Percentiles rank a stretch among this genome's conserved stretches.
These are phyloP conservation scores for Pherbina coryleti DNA, from an alignment of 2,888 invertebrate genomes.

Conservation along the genomic window DNA sequence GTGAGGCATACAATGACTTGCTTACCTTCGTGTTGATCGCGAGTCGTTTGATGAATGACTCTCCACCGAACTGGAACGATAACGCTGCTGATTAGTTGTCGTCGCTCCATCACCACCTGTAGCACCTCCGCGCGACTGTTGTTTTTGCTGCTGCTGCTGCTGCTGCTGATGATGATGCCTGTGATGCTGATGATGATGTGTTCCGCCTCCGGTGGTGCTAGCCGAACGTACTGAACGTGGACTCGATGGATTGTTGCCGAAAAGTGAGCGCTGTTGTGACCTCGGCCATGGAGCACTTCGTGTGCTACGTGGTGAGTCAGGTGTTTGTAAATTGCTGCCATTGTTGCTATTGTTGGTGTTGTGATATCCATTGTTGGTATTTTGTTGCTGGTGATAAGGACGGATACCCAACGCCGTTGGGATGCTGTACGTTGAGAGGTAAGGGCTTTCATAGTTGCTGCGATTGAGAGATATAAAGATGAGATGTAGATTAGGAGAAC, in stretches of 20 bases:
- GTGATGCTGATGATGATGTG: conserved; percentile 61
- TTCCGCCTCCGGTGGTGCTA: conserved; percentile 58
- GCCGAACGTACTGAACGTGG: conserved; percentile 87
- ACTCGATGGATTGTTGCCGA: conserved; percentile 81
- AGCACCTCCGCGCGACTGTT: conserved; percentile 47
- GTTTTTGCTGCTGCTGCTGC: conserved; percentile 53
- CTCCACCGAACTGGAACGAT: conserved; percentile 85
- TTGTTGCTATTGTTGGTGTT: conserved; percentile 59
- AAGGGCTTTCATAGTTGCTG: conserved; percentile 71
- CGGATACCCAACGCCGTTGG: conserved; percentile 69
- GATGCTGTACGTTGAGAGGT: conserved; percentile 72
- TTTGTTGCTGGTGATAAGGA: conserved; percentile 61
- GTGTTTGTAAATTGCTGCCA: conserved; percentile 67
- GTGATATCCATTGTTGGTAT: conserved; percentile 57
- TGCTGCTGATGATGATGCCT: conserved; percentile 60
- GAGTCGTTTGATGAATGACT: conserved; percentile 92
- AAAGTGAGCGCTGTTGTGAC: conserved; percentile 81
- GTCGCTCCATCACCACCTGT: conserved; percentile 39
- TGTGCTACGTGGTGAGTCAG: conserved; percentile 84
- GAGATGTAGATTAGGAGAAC: background rate
- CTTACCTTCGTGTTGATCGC: conserved; percentile 80
- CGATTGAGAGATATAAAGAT: conserved; percentile 21
- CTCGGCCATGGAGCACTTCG: conserved; percentile 86
- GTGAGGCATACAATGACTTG: conserved; percentile 42
- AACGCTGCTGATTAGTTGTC: conserved; percentile 68